Percentiles rank a stretch among this genome's conserved stretches.
phyloP scores from a whole-genome alignment of 2,113 vertebrate species.

The Odontophorus gujanensis region DNA sequence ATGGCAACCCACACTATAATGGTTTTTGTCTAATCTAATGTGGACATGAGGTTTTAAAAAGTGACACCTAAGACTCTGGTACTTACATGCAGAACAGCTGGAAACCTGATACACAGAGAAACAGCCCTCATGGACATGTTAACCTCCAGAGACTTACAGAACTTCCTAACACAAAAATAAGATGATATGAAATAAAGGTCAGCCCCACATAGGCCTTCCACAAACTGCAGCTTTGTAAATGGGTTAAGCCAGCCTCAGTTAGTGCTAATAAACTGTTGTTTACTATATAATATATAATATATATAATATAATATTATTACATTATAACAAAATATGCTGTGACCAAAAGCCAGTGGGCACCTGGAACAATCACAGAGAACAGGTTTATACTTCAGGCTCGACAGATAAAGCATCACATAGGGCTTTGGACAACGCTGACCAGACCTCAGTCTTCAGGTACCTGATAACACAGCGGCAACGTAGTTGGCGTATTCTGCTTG shows the following conservation, averaged over 20 bases:
- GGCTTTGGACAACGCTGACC: not conserved
- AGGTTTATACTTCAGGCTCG: not conserved
- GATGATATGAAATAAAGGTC: not conserved
- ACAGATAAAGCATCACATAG: accelerated
- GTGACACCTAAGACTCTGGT: not conserved
- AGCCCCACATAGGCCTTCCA: not conserved
- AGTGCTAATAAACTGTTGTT: not conserved
- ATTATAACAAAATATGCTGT: too few species aligned
- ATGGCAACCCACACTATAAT: accelerated
- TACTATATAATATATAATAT: too few species aligned
- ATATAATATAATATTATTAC: too few species aligned
- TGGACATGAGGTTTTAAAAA: not conserved
- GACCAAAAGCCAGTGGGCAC: not conserved
- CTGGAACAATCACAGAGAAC: not conserved
- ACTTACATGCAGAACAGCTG: not conserved
- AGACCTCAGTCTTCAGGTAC: not conserved
- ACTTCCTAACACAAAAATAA: not conserved
- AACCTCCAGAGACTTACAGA: not conserved
- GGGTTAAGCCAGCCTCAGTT: not conserved
- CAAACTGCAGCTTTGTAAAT: not conserved
- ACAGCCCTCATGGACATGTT: not conserved
- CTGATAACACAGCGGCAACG: accelerated
- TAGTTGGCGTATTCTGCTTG: not conserved
- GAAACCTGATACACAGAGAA: not conserved
- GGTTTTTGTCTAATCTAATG: not conserved